Conservation (phyloP, 53 echinoderm and acorn worm genomes). For the Echinarachnius parma region DNA sequence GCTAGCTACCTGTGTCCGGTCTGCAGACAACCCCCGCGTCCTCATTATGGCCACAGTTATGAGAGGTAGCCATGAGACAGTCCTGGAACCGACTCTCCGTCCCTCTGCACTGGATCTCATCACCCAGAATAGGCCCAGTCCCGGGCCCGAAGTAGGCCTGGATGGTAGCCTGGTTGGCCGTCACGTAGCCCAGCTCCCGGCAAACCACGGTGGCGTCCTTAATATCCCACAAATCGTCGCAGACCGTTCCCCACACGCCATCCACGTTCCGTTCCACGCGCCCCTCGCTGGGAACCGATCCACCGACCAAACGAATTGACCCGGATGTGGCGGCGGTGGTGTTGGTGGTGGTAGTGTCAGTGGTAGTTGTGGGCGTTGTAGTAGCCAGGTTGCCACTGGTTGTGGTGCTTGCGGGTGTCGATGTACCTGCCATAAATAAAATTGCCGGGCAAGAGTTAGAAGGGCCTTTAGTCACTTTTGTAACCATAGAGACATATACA, state of each 20-base stretch:
- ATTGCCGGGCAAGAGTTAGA: too few relatives aligned
- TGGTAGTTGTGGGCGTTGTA: too few relatives aligned
- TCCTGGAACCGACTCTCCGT: slow-evolving; percentile 27
- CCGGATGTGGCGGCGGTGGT: neutral
- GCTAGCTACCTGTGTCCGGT: slow-evolving; percentile 5
- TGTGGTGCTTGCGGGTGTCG: too few relatives aligned
- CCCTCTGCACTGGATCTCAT: slow-evolving; percentile 53
- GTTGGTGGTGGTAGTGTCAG: neutral
- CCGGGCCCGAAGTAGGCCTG: slow-evolving; percentile 56
- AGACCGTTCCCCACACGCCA: slow-evolving; percentile 54
- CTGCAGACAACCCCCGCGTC: slow-evolving; percentile 52
- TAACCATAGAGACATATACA: too few relatives aligned
- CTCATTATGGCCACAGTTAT: slow-evolving; percentile 52
- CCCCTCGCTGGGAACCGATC: slow-evolving; percentile 48
- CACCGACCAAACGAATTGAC: slow-evolving; percentile 41
- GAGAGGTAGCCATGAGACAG: slow-evolving; percentile 11
- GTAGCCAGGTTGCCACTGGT: slow-evolving; percentile 3
- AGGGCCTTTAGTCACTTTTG: too few relatives aligned
- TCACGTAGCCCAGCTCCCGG: slow-evolving; percentile 37
- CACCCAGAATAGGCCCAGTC: slow-evolving; percentile 29
- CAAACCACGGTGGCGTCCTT: slow-evolving; percentile 49
- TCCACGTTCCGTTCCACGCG: slow-evolving; percentile 52
- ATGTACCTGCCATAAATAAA: too few relatives aligned
- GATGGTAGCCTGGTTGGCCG: slow-evolving; percentile 18
- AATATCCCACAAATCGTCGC: slow-evolving; percentile 58